Percentiles rank a stretch among this genome's conserved stretches.
Conservation (phyloP, 2,113 vertebrate species). For the Micromys minutus region DNA sequence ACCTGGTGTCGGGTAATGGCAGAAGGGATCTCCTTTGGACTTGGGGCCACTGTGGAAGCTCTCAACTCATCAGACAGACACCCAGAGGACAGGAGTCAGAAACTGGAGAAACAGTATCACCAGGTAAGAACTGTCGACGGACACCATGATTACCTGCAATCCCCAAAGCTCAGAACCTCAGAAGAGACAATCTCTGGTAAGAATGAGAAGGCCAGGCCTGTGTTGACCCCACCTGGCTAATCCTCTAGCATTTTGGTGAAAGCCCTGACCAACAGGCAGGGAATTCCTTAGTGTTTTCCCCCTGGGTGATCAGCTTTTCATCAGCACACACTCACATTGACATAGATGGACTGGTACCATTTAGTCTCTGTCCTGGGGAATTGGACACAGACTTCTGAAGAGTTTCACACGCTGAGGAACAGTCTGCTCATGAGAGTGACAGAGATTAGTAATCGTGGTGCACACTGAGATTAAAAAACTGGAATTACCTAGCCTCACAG, state of each 20-base stretch:
- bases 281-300: too few relatives aligned
- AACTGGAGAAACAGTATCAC: background rate
- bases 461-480: background rate
- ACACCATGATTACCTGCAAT: background rate
- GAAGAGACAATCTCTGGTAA: background rate
- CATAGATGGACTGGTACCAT: background rate
- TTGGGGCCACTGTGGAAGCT: background rate
- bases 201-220: rapidly evolving
- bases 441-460: background rate
- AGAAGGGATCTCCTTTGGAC: background rate
- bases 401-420: background rate
- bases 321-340: rapidly evolving
- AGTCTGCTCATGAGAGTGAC: background rate
- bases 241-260: background rate
- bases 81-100: background rate
- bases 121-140: background rate
- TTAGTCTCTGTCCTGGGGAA: background rate
- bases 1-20: background rate
- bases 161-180: background rate
- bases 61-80: background rate
- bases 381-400: background rate
- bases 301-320: background rate
- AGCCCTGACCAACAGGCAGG: background rate
- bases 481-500: background rate
- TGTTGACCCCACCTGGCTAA: background rate